Conservation (phyloP, 2,797 vertebrate species). For the Coregonus suidteri region DNA sequence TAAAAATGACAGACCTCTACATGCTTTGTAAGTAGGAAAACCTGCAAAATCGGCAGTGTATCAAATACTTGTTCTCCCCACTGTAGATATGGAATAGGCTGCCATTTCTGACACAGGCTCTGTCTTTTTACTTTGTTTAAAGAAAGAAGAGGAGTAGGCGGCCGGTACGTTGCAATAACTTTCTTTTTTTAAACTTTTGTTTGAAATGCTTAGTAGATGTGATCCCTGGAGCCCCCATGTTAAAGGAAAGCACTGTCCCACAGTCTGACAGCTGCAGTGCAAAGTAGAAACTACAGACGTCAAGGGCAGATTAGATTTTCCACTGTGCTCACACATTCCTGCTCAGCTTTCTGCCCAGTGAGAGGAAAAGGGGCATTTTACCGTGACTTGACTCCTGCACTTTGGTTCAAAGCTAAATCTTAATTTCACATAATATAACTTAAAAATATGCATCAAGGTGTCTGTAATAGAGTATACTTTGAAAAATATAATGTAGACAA, state of each 20-base stretch:
- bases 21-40: too few species aligned
- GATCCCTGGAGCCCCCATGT: background rate
- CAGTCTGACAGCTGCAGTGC: background rate
- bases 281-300: conserved; percentile 12
- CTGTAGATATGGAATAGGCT: too few species aligned
- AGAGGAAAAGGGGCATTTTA: background rate
- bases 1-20: too few species aligned
- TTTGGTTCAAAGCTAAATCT: background rate
- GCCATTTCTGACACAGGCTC: too few species aligned
- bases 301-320: conserved; percentile 18
- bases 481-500: background rate
- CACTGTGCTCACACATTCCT: background rate
- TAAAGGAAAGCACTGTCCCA: conserved; percentile 5
- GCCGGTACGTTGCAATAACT: too few species aligned
- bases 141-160: too few species aligned
- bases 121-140: too few species aligned
- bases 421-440: too few species aligned
- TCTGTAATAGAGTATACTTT: background rate
- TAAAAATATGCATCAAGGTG: too few species aligned
- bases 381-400: background rate
- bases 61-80: too few species aligned
- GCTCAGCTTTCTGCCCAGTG: conserved; percentile 10
- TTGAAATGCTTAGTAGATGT: background rate
- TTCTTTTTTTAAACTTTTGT: too few species aligned
- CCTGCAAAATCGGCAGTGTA: too few species aligned